Percentiles rank a stretch among this genome's conserved stretches.
Conservation (phyloP, 2,888 invertebrate genomes). For the Xestobium rufovillosum region DNA sequence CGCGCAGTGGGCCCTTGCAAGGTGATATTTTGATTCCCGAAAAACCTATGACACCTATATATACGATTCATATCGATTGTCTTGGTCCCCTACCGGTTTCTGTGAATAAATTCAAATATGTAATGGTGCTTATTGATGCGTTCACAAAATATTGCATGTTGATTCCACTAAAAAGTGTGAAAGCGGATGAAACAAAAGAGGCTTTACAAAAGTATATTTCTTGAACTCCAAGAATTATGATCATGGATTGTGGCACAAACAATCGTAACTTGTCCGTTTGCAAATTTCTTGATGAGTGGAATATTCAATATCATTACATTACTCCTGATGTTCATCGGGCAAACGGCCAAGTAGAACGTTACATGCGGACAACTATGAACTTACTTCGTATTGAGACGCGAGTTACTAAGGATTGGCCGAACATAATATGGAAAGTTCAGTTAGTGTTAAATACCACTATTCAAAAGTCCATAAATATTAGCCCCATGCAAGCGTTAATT, state of each 20-base stretch:
- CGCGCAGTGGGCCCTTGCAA: slow-evolving; percentile 14
- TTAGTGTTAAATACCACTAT: no score
- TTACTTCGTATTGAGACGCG: no score
- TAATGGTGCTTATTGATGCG: slow-evolving; percentile 18
- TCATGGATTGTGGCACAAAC: slow-evolving; percentile 21
- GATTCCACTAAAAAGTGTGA: slow-evolving; percentile 20
- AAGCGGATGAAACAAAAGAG: slow-evolving; percentile 16
- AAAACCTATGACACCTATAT: slow-evolving; percentile 18
- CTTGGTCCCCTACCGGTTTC: slow-evolving; percentile 18
- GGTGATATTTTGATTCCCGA: slow-evolving; percentile 15
- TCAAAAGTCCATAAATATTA: no score
- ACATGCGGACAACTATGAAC: no score
- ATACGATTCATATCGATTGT: slow-evolving; percentile 19
- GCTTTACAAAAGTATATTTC: slow-evolving; percentile 18
- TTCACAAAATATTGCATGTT: slow-evolving; percentile 22
- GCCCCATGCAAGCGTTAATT: no score
- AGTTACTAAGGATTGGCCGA: no score
- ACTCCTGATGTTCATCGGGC: no score
- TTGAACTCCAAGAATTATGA: slow-evolving; percentile 20
- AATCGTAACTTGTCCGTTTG: slow-evolving; percentile 21
- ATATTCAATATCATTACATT: slow-evolving; percentile 16
- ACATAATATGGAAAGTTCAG: no score
- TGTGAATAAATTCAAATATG: no score
- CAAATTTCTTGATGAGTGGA: slow-evolving; percentile 15
- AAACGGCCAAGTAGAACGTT: no score